These are phyloP conservation scores for Prionailurus bengalensis DNA, from an alignment of 2,113 vertebrate genomes.

Conservation along the genomic window DNA sequence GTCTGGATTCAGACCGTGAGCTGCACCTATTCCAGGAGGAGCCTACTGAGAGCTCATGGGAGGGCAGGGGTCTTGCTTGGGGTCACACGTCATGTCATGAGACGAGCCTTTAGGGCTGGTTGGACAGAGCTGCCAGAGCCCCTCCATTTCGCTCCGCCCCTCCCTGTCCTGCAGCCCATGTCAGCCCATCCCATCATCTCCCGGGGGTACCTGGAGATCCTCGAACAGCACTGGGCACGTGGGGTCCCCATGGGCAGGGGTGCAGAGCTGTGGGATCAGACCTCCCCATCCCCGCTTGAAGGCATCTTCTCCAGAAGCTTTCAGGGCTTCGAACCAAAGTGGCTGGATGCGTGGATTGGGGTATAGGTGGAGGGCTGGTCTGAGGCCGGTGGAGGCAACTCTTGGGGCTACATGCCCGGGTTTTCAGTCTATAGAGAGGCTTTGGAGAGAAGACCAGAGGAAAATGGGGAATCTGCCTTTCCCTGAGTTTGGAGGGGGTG, in stretches of 20 bases:
- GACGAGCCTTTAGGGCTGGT: neutral
- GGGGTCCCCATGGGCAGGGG: neutral
- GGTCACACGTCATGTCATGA: neutral
- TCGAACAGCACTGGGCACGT: fast-evolving
- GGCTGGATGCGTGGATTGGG: neutral
- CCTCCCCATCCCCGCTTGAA: neutral
- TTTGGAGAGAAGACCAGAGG: neutral
- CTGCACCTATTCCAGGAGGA: neutral
- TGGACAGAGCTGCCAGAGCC: neutral
- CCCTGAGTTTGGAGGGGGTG: neutral
- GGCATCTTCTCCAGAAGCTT: neutral
- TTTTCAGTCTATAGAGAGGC: neutral
- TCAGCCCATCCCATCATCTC: neutral
- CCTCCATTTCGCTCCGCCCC: neutral
- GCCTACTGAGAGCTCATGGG: neutral
- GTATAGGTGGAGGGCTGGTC: neutral
- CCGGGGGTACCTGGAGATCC: neutral
- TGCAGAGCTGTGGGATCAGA: fast-evolving
- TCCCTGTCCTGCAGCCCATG: neutral
- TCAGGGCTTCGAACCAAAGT: fast-evolving
- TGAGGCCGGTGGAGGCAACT: neutral
- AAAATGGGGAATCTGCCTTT: neutral
- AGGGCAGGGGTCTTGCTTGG: neutral
- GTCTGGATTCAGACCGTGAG: neutral
- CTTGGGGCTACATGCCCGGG: neutral